Conservation (phyloP, 1,140 invertebrate species). For the Chironomus striatipennis region DNA sequence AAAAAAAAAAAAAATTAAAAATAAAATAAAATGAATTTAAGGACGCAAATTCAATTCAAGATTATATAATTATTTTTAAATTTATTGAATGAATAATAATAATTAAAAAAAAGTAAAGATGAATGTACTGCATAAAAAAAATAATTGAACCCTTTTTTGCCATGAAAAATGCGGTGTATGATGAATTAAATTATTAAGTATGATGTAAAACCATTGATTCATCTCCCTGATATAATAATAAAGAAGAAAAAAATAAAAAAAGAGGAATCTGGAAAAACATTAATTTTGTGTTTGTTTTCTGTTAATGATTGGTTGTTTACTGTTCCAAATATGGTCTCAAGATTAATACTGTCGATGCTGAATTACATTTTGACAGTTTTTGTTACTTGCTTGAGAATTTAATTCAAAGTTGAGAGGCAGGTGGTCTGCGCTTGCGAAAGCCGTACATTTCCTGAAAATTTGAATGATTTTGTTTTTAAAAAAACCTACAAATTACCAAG, state of each 20-base stretch:
- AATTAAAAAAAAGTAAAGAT: not conserved
- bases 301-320: no score
- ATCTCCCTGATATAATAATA: not conserved
- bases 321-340: no score
- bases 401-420: no score
- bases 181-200: slow-evolving; percentile 1
- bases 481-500: no score
- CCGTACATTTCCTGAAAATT: no score
- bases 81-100: not conserved
- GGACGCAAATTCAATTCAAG: not conserved
- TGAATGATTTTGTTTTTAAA: no score
- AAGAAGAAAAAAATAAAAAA: not conserved
- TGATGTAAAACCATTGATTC: not conserved
- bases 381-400: no score
- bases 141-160: not conserved
- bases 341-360: no score
- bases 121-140: not conserved
- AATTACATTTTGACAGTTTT: no score
- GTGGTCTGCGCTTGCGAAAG: no score
- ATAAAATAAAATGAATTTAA: not conserved
- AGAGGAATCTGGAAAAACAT: no score
- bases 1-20: not conserved
- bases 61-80: not conserved
- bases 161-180: not conserved
- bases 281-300: no score